Evolutionary conservation across 2,113 vertebrate species (phyloP).

Genomic region (Crocuta crocuta): DNA sequence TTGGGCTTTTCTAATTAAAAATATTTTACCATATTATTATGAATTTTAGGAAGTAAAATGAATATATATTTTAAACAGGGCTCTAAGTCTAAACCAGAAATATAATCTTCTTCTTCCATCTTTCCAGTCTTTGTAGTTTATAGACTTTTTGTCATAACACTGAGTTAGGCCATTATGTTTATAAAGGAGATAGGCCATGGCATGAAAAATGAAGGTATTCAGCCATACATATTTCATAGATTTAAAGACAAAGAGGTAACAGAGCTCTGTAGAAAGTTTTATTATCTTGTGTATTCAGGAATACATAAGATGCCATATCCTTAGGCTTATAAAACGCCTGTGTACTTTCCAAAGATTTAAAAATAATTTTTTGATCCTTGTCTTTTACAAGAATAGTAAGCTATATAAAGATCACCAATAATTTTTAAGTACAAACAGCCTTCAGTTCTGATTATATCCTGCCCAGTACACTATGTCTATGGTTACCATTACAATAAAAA

Average conservation of each 20-base stretch:
- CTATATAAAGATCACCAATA: not conserved
- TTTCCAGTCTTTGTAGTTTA: not conserved
- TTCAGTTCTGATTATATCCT: not conserved
- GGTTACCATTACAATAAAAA: not conserved
- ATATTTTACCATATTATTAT: not conserved
- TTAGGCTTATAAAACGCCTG: not conserved
- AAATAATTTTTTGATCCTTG: not conserved
- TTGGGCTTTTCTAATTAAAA: not conserved
- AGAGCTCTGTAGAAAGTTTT: not conserved
- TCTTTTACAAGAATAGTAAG: not conserved
- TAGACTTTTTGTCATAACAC: not conserved
- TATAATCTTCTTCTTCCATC: not conserved
- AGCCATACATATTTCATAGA: not conserved
- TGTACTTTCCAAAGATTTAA: not conserved
- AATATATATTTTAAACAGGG: not conserved
- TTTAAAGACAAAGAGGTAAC: not conserved
- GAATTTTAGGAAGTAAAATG: slow-evolving; percentile 16
- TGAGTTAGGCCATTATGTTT: not conserved
- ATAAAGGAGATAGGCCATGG: not conserved
- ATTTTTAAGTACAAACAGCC: not conserved
- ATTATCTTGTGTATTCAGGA: not conserved
- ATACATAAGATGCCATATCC: not conserved
- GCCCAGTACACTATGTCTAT: not conserved
- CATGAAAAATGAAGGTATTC: not conserved
- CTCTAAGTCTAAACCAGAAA: not conserved